These are phyloP conservation scores for Poecilus cupreus DNA, from an alignment of 2,888 invertebrate genomes.

Conservation along the genomic window DNA sequence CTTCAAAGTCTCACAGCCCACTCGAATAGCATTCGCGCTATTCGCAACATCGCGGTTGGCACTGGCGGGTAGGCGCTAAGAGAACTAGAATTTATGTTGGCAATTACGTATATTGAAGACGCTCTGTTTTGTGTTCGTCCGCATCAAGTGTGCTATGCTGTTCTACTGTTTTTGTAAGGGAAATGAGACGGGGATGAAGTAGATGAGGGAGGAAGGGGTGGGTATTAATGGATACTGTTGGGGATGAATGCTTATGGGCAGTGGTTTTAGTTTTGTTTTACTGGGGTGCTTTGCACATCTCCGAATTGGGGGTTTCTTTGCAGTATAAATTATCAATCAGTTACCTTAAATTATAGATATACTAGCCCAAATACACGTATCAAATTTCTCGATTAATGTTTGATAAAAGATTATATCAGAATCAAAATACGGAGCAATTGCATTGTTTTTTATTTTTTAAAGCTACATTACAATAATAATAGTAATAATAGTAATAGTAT, in stretches of 20 bases:
- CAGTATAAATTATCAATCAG: no score
- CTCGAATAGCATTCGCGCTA: not conserved
- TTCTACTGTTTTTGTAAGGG: constrained; percentile 39
- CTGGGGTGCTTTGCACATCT: not conserved
- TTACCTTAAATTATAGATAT: no score
- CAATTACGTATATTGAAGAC: constrained; percentile 57
- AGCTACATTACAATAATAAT: no score
- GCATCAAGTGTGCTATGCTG: constrained; percentile 34
- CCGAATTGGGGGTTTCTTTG: not conserved
- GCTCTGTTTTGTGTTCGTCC: constrained; percentile 37
- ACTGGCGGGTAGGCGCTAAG: constrained; percentile 30
- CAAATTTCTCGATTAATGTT: no score
- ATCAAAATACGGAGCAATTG: no score
- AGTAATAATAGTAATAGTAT: no score
- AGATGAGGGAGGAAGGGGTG: not conserved
- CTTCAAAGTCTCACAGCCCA: no score
- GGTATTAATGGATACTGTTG: constrained; percentile 40
- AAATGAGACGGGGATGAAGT: constrained; percentile 44
- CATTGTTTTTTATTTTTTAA: no score
- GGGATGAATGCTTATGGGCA: not conserved
- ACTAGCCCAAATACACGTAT: no score
- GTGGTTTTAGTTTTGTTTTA: constrained; percentile 22
- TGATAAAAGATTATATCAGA: no score
- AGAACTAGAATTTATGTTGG: constrained; percentile 49
- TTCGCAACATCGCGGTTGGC: not conserved